phyloP scores from a whole-genome alignment of 2,797 vertebrate species.

The Chromobotia macracanthus region DNA sequence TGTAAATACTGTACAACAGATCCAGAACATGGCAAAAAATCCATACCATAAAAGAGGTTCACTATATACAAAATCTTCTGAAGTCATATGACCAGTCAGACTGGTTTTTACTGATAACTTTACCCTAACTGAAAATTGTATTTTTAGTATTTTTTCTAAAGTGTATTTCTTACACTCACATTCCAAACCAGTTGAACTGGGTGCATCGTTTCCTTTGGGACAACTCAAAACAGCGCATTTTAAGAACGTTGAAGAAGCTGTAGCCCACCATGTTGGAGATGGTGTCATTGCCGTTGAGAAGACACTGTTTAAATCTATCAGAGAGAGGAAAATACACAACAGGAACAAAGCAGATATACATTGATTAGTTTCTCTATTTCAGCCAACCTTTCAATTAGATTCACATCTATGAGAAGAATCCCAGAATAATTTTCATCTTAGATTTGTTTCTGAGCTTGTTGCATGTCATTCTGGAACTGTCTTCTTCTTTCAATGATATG shows the following conservation, averaged over 20 bases:
- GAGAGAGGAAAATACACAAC: background rate
- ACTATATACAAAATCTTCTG: no score
- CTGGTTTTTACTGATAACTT: no score
- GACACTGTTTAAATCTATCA: conserved; percentile 84
- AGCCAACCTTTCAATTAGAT: background rate
- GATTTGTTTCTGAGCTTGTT: no score
- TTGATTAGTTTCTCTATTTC: background rate
- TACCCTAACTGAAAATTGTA: no score
- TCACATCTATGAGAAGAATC: background rate
- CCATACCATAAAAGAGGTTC: no score
- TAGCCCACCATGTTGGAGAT: conserved; percentile 83
- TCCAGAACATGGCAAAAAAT: no score
- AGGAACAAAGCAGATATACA: background rate
- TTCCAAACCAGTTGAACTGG: conserved; percentile 83
- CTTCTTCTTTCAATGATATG: no score
- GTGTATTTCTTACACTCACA: conserved; percentile 77
- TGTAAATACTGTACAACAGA: no score
- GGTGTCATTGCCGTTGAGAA: conserved; percentile 78
- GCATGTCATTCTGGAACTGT: background rate
- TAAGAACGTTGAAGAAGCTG: conserved; percentile 87
- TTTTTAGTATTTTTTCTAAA: no score
- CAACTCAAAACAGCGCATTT: conserved; percentile 85
- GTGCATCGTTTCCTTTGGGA: conserved; percentile 77
- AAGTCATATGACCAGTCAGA: no score
- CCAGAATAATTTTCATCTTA: background rate